phyloP scores from a whole-genome alignment of 1,140 invertebrate species.

The Drosophila seguyi region DNA sequence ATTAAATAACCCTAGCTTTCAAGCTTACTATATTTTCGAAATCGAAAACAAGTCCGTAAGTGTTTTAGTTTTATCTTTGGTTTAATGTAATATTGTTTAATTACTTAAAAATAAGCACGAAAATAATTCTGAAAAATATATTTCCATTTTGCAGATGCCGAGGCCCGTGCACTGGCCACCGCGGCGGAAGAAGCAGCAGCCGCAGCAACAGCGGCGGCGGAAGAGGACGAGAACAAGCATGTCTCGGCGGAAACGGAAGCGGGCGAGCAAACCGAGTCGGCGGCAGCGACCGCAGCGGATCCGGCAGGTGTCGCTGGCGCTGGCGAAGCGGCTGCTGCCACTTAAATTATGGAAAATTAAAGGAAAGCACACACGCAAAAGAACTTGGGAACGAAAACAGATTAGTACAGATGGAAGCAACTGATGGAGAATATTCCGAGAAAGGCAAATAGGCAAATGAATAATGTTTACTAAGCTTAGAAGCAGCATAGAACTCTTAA shows the following conservation, averaged over 20 bases:
- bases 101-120: background rate
- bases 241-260: conserved; percentile 54
- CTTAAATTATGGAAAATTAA: conserved; percentile 35
- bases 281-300: conserved; percentile 14
- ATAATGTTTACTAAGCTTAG: conserved; percentile 40
- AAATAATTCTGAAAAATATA: background rate
- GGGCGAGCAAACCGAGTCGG: conserved; percentile 20
- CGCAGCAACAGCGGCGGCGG: conserved; percentile 34
- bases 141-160: conserved; percentile 57
- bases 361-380: conserved; percentile 7
- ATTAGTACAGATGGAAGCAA: conserved; percentile 33
- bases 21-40: background rate
- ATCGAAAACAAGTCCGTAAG: background rate
- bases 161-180: conserved; percentile 66
- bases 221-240: conserved; percentile 31
- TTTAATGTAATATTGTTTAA: background rate
- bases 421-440: conserved; percentile 12
- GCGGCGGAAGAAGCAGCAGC: conserved; percentile 68
- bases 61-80: background rate
- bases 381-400: conserved; percentile 24
- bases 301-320: conserved; percentile 21
- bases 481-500: conserved; percentile 39
- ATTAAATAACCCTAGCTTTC: background rate
- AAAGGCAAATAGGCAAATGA: conserved; percentile 17
- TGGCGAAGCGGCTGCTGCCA: conserved; percentile 41